Evolutionary conservation across 2,888 invertebrate species (phyloP), one percentile per base, ranked within the genome.

Genomic region (Ceraclea dissimilis): DNA sequence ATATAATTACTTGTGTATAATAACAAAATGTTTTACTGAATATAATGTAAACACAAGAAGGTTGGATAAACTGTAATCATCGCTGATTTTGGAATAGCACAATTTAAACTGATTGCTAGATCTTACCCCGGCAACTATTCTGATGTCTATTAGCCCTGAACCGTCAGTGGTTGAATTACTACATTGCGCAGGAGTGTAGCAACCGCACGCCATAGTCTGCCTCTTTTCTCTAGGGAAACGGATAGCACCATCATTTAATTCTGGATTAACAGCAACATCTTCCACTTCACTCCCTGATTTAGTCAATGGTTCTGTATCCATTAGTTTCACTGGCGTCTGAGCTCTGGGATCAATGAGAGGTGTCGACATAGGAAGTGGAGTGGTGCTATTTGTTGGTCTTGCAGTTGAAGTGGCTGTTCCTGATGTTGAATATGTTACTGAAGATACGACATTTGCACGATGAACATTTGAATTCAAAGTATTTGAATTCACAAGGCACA

Each of bases 71-170:
- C n/a, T n/a, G n/a, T n/a, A n/a, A n/a, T n/a, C n/a, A n/a, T n/a
- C n/a, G n/a, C n/a, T n/a, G n/a, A n/a, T n/a, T n/a, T n/a, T n/a
- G n/a, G n/a, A n/a, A n/a, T n/a, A n/a, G n/a, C n/a, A n/a, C n/a
- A n/a, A n/a, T n/a, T n/a, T n/a, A n/a, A n/a, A n/a, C n/a, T n/a
- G n/a, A n/a, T n/a, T n/a, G n/a, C n/a, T n/a, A n/a, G n/a, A n/a
- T n/a, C 2, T 75, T 71, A 82, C 82, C 62, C 74, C 80, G 56
- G 76, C 78, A 0, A 83, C 83, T 50, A 83, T 83, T 60, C 83
- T 76, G 62, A 83, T 71, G 64, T 83, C 83, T 49, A 83, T 78
- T 67, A 79, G 69, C 17, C 82, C 82, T 57, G 75, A 76, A 20
- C 82, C 83, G 63, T 73, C 73, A 18, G 71, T 71, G 5, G 66